These are phyloP conservation scores for Tapirus indicus DNA, from an alignment of 2,797 vertebrate genomes.

Conservation along the genomic window DNA sequence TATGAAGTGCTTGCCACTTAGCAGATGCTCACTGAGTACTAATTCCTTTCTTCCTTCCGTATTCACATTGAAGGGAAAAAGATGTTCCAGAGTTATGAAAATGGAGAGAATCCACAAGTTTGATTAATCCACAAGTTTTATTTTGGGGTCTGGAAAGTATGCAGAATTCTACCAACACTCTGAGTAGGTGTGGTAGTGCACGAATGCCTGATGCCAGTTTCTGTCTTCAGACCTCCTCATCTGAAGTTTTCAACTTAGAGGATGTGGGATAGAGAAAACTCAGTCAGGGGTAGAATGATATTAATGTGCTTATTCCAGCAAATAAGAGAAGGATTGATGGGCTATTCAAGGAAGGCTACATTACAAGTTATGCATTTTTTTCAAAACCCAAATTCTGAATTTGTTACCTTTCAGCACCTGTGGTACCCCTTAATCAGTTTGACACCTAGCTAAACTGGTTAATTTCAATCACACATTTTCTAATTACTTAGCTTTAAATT, in stretches of 20 bases:
- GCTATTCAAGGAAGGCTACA: neutral
- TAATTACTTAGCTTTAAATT: conserved; percentile 11
- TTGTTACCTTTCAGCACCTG: neutral
- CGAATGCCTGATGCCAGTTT: neutral
- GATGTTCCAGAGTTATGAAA: neutral
- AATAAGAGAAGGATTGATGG: neutral
- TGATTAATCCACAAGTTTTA: neutral
- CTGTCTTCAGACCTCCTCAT: neutral
- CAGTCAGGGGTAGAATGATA: neutral
- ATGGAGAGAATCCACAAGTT: neutral
- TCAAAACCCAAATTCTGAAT: neutral
- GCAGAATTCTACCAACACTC: neutral
- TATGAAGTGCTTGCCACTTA: neutral
- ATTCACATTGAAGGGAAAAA: neutral
- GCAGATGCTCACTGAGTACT: neutral
- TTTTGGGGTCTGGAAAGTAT: neutral
- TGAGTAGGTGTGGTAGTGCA: neutral
- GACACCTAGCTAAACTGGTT: neutral
- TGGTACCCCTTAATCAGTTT: neutral
- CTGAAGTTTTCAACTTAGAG: neutral
- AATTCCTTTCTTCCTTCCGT: neutral
- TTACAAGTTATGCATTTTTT: neutral
- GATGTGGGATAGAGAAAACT: neutral
- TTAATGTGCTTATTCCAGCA: neutral
- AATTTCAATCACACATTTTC: neutral